Conservation (phyloP, 2,113 vertebrate genomes). For the Nothobranchius kuhntae region DNA sequence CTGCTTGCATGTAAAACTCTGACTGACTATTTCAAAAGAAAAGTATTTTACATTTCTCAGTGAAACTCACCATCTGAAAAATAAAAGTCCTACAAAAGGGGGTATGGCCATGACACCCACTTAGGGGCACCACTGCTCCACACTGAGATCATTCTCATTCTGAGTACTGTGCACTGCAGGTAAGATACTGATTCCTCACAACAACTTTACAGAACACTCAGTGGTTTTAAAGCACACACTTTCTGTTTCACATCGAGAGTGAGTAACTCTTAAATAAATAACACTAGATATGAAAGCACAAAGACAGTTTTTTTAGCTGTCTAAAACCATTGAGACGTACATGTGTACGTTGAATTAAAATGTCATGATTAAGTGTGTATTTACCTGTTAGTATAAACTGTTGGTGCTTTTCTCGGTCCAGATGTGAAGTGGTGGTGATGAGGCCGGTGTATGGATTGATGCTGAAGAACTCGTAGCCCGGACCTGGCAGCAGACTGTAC, state of each 20-base stretch:
- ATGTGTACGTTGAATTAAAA: background rate
- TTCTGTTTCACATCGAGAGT: no score
- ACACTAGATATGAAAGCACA: no score
- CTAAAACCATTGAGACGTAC: background rate
- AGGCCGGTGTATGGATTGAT: slow-evolving; percentile 84
- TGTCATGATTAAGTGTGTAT: background rate
- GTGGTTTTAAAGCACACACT: no score
- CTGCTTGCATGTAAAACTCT: no score
- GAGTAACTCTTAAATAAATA: no score
- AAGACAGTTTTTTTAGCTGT: no score
- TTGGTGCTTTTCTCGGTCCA: slow-evolving; percentile 87
- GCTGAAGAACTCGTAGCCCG: slow-evolving; percentile 83
- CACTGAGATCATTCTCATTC: background rate
- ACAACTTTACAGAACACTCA: background rate
- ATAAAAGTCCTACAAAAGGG: no score
- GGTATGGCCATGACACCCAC: no score
- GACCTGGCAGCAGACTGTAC: slow-evolving; percentile 87
- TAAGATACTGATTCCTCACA: background rate
- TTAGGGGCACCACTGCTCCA: background rate
- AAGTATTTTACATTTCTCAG: no score
- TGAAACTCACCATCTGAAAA: no score
- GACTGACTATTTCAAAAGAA: no score
- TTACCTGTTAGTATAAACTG: slow-evolving; percentile 85
- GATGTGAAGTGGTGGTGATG: slow-evolving; percentile 76
- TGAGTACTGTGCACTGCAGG: background rate